Base-by-base conservation (phyloP, 2,113 vertebrate genomes). In the Chrysemys picta region DNA sequence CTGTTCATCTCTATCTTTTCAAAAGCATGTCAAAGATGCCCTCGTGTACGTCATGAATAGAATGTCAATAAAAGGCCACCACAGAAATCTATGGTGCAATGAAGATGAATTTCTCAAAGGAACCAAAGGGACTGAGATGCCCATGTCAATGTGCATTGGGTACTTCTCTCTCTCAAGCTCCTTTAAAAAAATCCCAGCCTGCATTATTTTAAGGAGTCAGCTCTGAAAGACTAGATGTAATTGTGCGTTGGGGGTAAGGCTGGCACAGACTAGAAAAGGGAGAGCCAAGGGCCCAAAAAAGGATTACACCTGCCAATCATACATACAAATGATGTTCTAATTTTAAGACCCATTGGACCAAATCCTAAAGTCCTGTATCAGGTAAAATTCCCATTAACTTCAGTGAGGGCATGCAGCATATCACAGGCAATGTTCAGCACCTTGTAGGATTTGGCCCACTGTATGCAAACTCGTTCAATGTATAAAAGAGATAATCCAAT, bases 271-370 rank as follows among this genome's bases (percentile, higher is more conserved):
- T 1, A 59, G 88, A 53, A 89, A 85, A 47, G 19, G 75, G 25
- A 82, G 90, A 89, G 38, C 78, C 12, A 50, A 10, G 81, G 89
- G 69, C 49, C 62, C 78, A 83, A 59, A 84, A 16, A 87, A 91
- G 57, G 85, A 79, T 85, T 79, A 45, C 62, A 69, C 9, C 94
- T 96, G 93, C 90, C 91, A 94, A 45, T 88, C 85, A 86, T 45
- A 80, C 2, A 83, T 83, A 87, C 38, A 95, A 95, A 93, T 12
- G 90, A 75, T 93, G n/a, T 21, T 76, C 38, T 31, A 54, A 21
- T 27, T 92, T 59, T 25, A 76, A 94, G 89, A 89, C 4, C 93
- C 87, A 83, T 1, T 45, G n/a, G 89, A 92, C 29, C 94, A 91
- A 91, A 94, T 81, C 87, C 49, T 45, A 91, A 57, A 79, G 59